Evolutionary conservation across 2,888 invertebrate genomes (phyloP).

Genomic region (Drosophila setosimentum): DNA sequence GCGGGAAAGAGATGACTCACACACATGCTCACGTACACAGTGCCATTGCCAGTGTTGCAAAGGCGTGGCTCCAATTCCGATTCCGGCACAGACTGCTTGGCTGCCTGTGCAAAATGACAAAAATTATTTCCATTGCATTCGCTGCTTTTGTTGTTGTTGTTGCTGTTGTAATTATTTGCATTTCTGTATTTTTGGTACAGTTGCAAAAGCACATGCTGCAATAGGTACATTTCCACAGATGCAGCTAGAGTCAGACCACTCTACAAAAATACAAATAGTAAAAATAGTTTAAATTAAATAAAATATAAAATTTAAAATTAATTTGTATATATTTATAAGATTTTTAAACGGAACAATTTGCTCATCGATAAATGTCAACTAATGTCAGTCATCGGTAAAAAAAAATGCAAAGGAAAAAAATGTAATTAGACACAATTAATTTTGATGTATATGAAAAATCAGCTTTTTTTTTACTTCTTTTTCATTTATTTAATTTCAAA

Average conservation of each 20-base stretch:
- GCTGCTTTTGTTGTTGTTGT: background rate
- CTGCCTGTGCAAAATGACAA: slow-evolving; percentile 21
- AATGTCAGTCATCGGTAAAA: background rate
- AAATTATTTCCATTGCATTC: slow-evolving; percentile 46
- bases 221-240: slow-evolving; percentile 9
- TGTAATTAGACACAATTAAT: background rate
- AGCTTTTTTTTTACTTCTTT: background rate
- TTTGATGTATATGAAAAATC: background rate
- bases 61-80: slow-evolving; percentile 70
- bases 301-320: background rate
- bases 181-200: slow-evolving; percentile 40
- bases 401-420: background rate
- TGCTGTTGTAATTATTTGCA: slow-evolving; percentile 48
- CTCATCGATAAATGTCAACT: background rate
- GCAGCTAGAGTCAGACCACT: background rate
- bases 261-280: background rate
- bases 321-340: background rate
- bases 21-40: background rate
- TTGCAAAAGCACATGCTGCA: slow-evolving; percentile 24
- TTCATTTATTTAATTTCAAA: background rate
- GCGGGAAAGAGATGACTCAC: slow-evolving; percentile 37
- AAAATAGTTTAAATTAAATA: background rate
- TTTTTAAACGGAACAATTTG: background rate
- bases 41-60: slow-evolving; percentile 34
- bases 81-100: slow-evolving; percentile 40